Evolutionary conservation across 2,888 invertebrate genomes (phyloP), one percentile per base, ranked within the genome.

Genomic region (Hofmannophila pseudospretella): DNA sequence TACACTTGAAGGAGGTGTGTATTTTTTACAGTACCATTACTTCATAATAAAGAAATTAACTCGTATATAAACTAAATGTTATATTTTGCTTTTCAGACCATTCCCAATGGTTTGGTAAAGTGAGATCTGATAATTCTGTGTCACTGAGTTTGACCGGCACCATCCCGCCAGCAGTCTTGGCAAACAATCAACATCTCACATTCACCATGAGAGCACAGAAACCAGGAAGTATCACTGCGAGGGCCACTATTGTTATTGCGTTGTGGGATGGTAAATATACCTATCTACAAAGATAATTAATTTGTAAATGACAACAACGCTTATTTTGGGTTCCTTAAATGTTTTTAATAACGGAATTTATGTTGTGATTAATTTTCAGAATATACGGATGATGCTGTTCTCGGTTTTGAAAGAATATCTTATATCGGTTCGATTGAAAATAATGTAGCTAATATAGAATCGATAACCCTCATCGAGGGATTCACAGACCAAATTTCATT

Each of bases 401-500:
- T 54, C 7, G 49, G 49, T 4, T 56, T 56, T 20, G 52, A 56
- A 13, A 39, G 40, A 32, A 32, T 45, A 7, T 41, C 34, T 8
- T 56, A 56, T 33, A 19, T 45, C 1, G 55, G 55, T 10, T 9
- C 41, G 0, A 39, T 51, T 9, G 38, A 49, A 26, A 47, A 47
- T 26, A 34, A 42, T 16, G 13, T 20, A 3, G 10, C 53, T 8
- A 41, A 34, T 4, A 34, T 61, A 14, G 43, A 47, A 10, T 37
- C 54, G 2, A 63, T 66, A 13, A 32, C 33, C 4, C 42, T 67
- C 2, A 47, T 25, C 9, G 51, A 58, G 34, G 67, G 62, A 35
- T 58, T 49, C 36, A 45, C 44, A n/a, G n/a, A 42, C 8, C 41
- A 42, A 12, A 63, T 68, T 0, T 10, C 27, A 5, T 62, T 62